Conservation (phyloP, 1,140 invertebrate genomes). For the Sitobion miscanthi region DNA sequence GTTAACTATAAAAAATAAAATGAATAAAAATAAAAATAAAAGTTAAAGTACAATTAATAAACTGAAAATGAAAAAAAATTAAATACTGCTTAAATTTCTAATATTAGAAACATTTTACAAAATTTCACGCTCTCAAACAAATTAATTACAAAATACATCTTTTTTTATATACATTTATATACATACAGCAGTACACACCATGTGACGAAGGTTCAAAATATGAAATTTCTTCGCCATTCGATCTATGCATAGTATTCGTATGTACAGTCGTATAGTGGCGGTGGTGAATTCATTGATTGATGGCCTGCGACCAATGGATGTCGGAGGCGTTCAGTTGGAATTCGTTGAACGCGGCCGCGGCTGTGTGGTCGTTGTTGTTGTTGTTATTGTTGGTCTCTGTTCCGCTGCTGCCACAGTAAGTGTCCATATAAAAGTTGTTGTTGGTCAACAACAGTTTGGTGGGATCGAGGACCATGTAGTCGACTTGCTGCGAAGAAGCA, state of each 20-base stretch:
- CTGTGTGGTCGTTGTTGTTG: too few species aligned
- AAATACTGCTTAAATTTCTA: background rate
- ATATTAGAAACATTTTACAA: background rate
- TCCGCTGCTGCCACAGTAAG: background rate
- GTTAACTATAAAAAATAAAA: background rate
- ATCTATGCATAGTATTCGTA: background rate
- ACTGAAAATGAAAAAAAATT: background rate
- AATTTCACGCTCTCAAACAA: background rate
- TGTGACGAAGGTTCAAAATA: too few species aligned
- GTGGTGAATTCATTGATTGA: background rate
- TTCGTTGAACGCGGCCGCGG: background rate
- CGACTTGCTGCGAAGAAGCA: background rate
- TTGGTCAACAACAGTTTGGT: conserved; percentile 17
- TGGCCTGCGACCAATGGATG: conserved; percentile 30
- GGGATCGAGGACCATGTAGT: conserved; percentile 15
- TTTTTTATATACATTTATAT: background rate
- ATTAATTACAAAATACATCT: background rate
- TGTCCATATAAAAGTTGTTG: conserved; percentile 33
- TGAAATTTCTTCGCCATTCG: background rate
- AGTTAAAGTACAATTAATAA: background rate
- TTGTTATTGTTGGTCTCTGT: background rate
- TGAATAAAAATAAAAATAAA: background rate
- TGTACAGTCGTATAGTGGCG: background rate
- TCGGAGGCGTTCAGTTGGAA: background rate
- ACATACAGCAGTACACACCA: background rate